phyloP scores from a whole-genome alignment of 2,797 vertebrate species.

The Lepus townsendii region DNA sequence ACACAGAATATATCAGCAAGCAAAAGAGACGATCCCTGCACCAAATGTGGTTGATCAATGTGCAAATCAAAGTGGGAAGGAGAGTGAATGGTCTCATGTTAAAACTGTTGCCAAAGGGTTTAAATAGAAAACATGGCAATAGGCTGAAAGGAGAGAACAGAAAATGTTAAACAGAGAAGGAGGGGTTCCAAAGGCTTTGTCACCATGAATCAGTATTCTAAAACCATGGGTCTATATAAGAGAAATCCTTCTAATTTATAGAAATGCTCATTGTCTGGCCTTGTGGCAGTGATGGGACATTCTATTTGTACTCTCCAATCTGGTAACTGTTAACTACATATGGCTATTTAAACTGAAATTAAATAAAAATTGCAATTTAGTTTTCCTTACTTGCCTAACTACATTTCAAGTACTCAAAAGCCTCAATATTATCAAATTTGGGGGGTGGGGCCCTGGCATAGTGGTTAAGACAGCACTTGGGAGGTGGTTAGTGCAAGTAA shows the following conservation, averaged over 20 bases:
- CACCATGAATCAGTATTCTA: not conserved
- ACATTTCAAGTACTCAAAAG: conserved; percentile 3
- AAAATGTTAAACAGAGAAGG: not conserved
- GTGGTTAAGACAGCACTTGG: no score
- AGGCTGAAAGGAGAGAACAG: not conserved
- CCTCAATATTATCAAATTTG: not conserved
- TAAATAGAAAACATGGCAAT: conserved; percentile 31
- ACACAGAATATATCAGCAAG: no score
- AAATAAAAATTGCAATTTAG: conserved; percentile 40
- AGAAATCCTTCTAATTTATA: not conserved
- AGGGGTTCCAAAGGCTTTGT: not conserved
- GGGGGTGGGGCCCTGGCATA: no score
- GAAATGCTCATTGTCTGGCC: not conserved
- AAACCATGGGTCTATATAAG: not conserved
- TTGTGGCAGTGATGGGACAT: conserved; percentile 14
- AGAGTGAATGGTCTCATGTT: not conserved
- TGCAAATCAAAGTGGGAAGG: not conserved
- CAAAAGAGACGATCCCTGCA: not conserved
- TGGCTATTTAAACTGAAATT: not conserved
- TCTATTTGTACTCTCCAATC: not conserved
- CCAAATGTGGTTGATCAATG: not conserved
- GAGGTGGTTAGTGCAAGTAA: no score
- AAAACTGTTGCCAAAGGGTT: conserved; percentile 28
- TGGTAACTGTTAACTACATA: not conserved
- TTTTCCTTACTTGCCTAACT: not conserved